Evolutionary conservation across 2,113 vertebrate genomes (phyloP).

Genomic region (Psilopsiagon aymara): DNA sequence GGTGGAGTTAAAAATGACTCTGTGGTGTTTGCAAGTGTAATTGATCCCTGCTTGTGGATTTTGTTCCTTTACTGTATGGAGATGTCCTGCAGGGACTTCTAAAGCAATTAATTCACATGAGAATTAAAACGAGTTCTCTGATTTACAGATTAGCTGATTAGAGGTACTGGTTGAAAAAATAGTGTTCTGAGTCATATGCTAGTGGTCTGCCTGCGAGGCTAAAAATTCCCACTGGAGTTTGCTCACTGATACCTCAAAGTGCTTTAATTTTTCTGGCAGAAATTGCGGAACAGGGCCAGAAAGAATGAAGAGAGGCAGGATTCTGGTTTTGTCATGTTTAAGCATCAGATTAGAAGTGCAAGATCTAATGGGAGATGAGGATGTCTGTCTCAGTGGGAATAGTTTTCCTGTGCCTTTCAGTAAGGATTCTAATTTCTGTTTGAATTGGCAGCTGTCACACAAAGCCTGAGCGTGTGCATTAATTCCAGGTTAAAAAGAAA

Average conservation of each 20-base stretch:
- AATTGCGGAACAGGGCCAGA: background rate
- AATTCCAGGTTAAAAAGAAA: background rate
- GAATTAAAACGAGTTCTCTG: background rate
- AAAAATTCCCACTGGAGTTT: constrained; percentile 38
- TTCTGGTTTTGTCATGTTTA: background rate
- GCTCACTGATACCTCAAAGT: background rate
- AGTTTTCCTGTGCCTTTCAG: background rate
- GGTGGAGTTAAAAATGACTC: background rate
- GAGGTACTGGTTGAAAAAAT: constrained; percentile 24
- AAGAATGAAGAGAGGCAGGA: background rate
- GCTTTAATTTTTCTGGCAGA: constrained; percentile 19
- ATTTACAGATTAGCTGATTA: background rate
- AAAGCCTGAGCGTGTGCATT: background rate
- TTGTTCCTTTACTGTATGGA: background rate
- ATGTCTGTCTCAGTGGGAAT: background rate
- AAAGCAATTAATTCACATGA: background rate
- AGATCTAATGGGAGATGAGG: background rate
- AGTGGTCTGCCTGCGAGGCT: background rate
- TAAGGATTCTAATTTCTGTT: background rate
- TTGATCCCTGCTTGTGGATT: background rate
- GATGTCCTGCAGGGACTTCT: background rate
- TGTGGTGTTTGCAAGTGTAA: background rate
- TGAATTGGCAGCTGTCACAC: background rate
- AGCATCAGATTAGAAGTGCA: background rate
- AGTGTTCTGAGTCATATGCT: constrained; percentile 37